These are phyloP conservation scores for Trypoxylon attenuatum DNA, from an alignment of 2,888 invertebrate genomes.

Conservation along the genomic window DNA sequence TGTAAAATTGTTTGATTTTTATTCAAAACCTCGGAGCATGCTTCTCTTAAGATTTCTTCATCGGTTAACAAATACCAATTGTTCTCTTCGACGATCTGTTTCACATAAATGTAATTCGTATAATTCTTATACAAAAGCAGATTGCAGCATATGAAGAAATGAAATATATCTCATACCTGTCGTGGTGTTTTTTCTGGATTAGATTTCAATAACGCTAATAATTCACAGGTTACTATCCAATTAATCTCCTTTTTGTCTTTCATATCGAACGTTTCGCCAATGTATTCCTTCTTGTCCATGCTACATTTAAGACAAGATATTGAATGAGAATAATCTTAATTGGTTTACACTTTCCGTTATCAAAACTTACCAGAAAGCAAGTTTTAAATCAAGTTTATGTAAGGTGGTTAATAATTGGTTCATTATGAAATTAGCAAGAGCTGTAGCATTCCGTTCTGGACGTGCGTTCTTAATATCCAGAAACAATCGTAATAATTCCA, in stretches of 20 bases:
- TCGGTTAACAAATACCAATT: slow-evolving; percentile 82
- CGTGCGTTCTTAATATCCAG: slow-evolving; percentile 72
- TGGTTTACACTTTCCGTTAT: slow-evolving; percentile 5
- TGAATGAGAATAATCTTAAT: neutral
- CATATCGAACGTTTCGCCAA: slow-evolving; percentile 80
- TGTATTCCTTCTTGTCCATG: slow-evolving; percentile 75
- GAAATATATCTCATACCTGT: slow-evolving; percentile 67
- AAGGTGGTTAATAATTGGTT: slow-evolving; percentile 82
- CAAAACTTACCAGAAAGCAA: slow-evolving; percentile 78
- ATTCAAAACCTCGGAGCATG: slow-evolving; percentile 80
- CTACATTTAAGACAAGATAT: slow-evolving; percentile 72
- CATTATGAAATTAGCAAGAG: slow-evolving; percentile 82
- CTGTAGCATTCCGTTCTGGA: slow-evolving; percentile 75
- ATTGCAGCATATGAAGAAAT: neutral
- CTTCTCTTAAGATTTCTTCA: slow-evolving; percentile 76
- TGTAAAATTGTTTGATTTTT: slow-evolving; percentile 82
- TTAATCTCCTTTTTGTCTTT: slow-evolving; percentile 80
- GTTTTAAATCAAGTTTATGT: slow-evolving; percentile 79
- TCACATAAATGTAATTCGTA: neutral
- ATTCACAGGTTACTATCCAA: slow-evolving; percentile 77
- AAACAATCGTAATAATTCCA: slow-evolving; percentile 78
- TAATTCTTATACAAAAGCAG: neutral
- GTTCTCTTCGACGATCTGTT: slow-evolving; percentile 79
- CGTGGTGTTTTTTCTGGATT: slow-evolving; percentile 71
- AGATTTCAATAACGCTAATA: slow-evolving; percentile 75